These are phyloP conservation scores for Ceratitis capitata DNA, from an alignment of 1,140 invertebrate species.

Conservation along the genomic window DNA sequence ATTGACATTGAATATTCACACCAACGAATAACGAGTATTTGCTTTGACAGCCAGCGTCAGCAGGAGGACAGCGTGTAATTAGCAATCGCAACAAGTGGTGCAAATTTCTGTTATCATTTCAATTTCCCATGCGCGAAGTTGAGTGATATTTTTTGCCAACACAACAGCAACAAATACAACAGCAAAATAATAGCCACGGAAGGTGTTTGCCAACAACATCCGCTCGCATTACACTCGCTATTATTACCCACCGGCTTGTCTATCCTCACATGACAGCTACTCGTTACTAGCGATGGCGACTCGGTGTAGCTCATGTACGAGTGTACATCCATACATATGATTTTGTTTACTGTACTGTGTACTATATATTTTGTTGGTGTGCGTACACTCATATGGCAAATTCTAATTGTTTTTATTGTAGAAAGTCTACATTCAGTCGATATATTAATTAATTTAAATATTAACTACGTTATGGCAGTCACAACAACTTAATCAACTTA, in stretches of 20 bases:
- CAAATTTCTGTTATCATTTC: background rate
- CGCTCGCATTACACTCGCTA: background rate
- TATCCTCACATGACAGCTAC: background rate
- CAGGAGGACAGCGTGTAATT: background rate
- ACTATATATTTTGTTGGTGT: too few relatives aligned
- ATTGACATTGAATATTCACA: background rate
- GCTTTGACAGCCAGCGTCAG: background rate
- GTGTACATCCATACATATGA: too few relatives aligned
- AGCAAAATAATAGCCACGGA: background rate
- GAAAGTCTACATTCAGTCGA: background rate
- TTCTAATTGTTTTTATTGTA: background rate
- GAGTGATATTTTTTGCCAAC: background rate
- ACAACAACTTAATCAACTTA: conserved; percentile 26
- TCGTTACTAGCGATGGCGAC: background rate
- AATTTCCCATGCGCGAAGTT: background rate
- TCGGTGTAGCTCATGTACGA: too few relatives aligned
- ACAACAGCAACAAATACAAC: background rate
- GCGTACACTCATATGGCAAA: background rate
- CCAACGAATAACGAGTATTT: background rate
- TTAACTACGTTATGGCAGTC: conserved; percentile 10
- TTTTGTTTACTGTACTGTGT: too few relatives aligned
- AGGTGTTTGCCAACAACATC: conserved; percentile 1
- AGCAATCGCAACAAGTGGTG: background rate
- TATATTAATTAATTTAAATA: conserved; percentile 24
- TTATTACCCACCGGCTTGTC: background rate